A percentile compares a stretch with the other conserved stretches of the same genome.
These are phyloP conservation scores for Apamea anceps DNA, from an alignment of 2,888 invertebrate genomes.

Conservation along the genomic window DNA sequence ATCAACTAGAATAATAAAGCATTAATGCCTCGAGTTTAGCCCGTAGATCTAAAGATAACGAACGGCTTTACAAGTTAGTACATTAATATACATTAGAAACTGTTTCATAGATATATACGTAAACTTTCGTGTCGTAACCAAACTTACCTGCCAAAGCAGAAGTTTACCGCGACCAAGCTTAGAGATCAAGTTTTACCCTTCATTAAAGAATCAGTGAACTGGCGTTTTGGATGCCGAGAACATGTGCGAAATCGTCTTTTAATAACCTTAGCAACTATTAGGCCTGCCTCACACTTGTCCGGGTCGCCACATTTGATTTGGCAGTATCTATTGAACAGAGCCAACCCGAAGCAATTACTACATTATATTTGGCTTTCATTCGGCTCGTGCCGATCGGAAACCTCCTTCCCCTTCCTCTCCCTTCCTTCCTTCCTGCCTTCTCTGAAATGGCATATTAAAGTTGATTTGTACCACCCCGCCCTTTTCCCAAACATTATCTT, in stretches of 20 bases:
- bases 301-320: neutral
- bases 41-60: conserved; percentile 19
- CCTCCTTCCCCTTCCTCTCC: neutral
- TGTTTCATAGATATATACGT: conserved; percentile 6
- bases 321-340: neutral
- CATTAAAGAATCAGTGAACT: conserved; percentile 43
- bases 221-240: conserved; percentile 7
- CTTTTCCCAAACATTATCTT: neutral
- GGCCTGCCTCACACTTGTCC: neutral
- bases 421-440: neutral
- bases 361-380: neutral
- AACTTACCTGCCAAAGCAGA: conserved; percentile 5
- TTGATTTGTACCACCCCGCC: neutral
- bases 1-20: neutral
- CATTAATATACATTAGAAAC: conserved; percentile 39
- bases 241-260: neutral
- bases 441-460: neutral
- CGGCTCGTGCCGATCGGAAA: neutral
- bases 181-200: conserved; percentile 40
- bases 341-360: neutral
- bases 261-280: neutral
- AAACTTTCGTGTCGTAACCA: conserved; percentile 19
- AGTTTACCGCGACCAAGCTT: conserved; percentile 18
- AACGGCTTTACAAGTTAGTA: conserved; percentile 14
- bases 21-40: neutral